Evolutionary conservation across 1,140 invertebrate species (phyloP).

Genomic region (Pantala flavescens): DNA sequence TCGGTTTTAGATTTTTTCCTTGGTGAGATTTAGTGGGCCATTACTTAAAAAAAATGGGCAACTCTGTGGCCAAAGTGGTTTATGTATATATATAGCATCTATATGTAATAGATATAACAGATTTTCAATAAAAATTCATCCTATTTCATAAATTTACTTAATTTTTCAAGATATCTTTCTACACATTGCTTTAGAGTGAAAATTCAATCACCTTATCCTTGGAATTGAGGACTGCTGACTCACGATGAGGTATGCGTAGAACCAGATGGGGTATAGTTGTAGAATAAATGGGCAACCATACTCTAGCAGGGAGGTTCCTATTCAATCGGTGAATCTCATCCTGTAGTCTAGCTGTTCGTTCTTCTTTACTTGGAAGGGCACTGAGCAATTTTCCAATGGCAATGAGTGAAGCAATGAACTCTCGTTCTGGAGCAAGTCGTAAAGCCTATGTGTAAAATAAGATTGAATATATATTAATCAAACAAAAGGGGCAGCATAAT

Average conservation of each 20-base stretch:
- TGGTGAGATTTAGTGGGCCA: too few relatives aligned
- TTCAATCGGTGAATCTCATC: constrained; percentile 89
- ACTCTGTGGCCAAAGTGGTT: too few relatives aligned
- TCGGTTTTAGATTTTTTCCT: too few relatives aligned
- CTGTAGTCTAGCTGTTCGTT: constrained; percentile 78
- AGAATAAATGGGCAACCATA: constrained; percentile 86
- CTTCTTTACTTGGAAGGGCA: constrained; percentile 85
- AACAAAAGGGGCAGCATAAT: too few relatives aligned
- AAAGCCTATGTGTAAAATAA: constrained; percentile 52
- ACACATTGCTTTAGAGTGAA: too few relatives aligned
- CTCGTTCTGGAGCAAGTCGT: constrained; percentile 69
- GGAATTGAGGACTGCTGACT: constrained; percentile 94
- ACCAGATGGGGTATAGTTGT: constrained; percentile 64
- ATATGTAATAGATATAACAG: too few relatives aligned
- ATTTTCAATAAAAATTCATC: too few relatives aligned
- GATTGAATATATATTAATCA: background rate
- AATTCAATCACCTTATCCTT: constrained; percentile 90
- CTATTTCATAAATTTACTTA: too few relatives aligned
- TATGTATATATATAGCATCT: too few relatives aligned
- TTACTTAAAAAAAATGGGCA: too few relatives aligned
- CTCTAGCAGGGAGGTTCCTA: constrained; percentile 90
- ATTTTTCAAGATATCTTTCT: too few relatives aligned
- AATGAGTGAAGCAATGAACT: constrained; percentile 79
- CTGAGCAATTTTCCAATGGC: constrained; percentile 84
- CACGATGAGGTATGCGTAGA: constrained; percentile 83